Conservation (phyloP, 2,113 vertebrate genomes). For the Zosterops borbonicus region DNA sequence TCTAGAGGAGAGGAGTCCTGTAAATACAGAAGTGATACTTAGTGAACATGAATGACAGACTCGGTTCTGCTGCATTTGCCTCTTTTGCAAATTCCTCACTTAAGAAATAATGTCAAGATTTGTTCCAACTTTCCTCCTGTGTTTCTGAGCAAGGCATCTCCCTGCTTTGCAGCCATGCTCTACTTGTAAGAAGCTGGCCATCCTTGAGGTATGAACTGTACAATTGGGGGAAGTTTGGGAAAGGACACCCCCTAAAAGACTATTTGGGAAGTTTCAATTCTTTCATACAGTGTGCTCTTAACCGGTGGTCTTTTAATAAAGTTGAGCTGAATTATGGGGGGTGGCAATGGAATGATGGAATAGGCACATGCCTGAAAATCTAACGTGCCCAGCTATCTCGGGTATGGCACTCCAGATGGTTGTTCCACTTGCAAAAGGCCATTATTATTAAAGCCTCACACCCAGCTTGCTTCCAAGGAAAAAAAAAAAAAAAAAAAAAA, state of each 20-base stretch:
- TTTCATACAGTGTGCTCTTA: not conserved
- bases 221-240: not conserved
- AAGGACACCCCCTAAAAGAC: not conserved
- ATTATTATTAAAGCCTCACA: not conserved
- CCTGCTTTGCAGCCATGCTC: not conserved
- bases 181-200: not conserved
- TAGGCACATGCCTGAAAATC: not conserved
- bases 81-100: not conserved
- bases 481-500: not conserved
- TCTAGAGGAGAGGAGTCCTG: not conserved
- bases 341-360: not conserved
- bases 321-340: not conserved
- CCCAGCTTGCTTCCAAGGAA: not conserved
- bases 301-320: not conserved
- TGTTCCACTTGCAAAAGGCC: conserved; percentile 8
- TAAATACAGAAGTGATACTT: not conserved
- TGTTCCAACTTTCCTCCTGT: not conserved
- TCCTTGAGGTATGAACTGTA: not conserved
- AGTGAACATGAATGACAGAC: not conserved
- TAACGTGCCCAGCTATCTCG: not conserved
- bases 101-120: not conserved
- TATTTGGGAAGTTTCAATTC: not conserved
- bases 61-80: not conserved
- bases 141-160: not conserved
- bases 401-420: not conserved